Evolutionary conservation across 2,888 invertebrate species (phyloP), one percentile per base, ranked within the genome.

Genomic region (Scaptomyza caliginosa): DNA sequence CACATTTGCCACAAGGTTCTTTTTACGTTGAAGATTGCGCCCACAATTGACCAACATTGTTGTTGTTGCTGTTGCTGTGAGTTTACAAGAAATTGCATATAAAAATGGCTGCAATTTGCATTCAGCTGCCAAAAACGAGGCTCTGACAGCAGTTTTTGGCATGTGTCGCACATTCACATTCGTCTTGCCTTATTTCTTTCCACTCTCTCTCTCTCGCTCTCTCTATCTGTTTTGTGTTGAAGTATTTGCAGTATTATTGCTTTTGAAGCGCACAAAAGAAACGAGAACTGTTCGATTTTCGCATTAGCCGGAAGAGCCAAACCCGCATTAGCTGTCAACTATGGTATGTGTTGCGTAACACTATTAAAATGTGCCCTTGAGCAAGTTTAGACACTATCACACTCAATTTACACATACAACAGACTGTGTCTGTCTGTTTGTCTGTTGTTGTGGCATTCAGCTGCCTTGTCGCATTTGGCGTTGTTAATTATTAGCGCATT

Each of bases 401-500:
- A 13, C 11, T 10, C 16, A 43, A 42, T 32, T 34, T 16, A 38
- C 23, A 40, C 39, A 32, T 8, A 30, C 30, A 32, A 13, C 2
- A 10, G 23, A 5, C 1, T 3, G 10, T 13, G 8, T 11, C 17
- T 32, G 13, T 11, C 54, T 1, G n/a, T 26, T 7, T 38, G 32
- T 21, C 45, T 51, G 40, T 28, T n/a, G n/a, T n/a, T 51, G 55
- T 48, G 49, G 39, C 59, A 34, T 65, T n/a, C 34, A 21, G 34
- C 32, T 11, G 32, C 46, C 32, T 6, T 54, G 50, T 58, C 73
- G 56, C 77, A 58, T 80, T 77, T 57, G 49, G 26, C 64, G 60
- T 70, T 80, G 85, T 84, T 83, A 84, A 84, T 84, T 84, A 84
- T 84, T 83, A 69, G 70, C 62, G 68, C 78, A 67, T 85, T 84